A percentile compares a stretch with the other conserved stretches of the same genome.
Evolutionary conservation across 2,797 vertebrate genomes (phyloP).

Genomic region (Gila robusta): DNA sequence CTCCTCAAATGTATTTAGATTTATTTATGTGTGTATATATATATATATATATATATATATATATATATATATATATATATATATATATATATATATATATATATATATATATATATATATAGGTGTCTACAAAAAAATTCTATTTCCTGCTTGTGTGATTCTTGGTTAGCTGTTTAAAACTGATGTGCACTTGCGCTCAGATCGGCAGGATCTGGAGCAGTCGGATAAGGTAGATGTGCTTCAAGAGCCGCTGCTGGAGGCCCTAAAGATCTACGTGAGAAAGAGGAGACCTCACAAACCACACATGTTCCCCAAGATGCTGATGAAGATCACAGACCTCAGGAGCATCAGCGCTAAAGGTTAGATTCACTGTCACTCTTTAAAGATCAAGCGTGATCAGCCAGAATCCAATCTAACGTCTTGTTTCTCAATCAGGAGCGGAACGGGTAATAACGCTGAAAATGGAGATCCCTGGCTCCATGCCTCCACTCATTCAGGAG

Average conservation of each 20-base stretch:
- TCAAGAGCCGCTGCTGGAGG: slow-evolving; percentile 94
- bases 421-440: slow-evolving; percentile 78
- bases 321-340: slow-evolving; percentile 99
- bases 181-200: slow-evolving; percentile 69
- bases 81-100: too few species aligned
- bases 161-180: background rate
- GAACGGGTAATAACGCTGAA: slow-evolving; percentile 96
- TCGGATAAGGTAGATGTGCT: slow-evolving; percentile 91
- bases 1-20: background rate
- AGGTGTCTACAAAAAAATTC: background rate
- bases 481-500: slow-evolving; percentile 97
- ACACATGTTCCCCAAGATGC: slow-evolving; percentile 98
- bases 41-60: too few species aligned
- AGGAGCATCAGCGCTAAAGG: slow-evolving; percentile 97
- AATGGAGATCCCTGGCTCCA: slow-evolving; percentile 96
- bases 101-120: too few species aligned
- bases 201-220: slow-evolving; percentile 95
- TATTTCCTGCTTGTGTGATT: background rate
- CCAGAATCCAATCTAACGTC: background rate
- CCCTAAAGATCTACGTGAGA: slow-evolving; percentile 94
- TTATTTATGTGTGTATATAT: background rate
- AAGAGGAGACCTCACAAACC: slow-evolving; percentile 94
- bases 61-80: too few species aligned
- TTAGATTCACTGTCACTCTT: slow-evolving; percentile 65
- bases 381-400: background rate